These are phyloP conservation scores for Oncorhynchus nerka DNA, from an alignment of 2,113 vertebrate genomes.

Conservation along the genomic window DNA sequence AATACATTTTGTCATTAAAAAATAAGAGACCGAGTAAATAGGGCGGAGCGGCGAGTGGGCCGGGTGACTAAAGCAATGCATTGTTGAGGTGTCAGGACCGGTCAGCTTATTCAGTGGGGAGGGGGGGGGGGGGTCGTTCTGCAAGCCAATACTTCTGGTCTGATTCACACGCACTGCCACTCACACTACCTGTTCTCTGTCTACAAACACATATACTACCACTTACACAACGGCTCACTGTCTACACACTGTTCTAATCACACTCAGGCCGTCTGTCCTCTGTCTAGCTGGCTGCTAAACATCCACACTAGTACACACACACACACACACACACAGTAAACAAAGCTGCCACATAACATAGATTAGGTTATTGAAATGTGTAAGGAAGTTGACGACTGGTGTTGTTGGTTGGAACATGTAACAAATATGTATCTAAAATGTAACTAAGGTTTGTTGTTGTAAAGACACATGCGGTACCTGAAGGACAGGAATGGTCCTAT, in stretches of 20 bases:
- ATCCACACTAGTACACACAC: no score
- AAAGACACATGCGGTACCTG: not conserved
- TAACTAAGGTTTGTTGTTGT: not conserved
- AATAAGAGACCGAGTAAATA: conserved; percentile 86
- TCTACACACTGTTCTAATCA: no score
- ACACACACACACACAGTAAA: no score
- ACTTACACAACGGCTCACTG: no score
- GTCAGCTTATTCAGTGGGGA: conserved; percentile 77
- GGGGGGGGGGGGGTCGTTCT: conserved; percentile 76
- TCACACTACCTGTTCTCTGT: no score
- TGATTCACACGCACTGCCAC: conserved; percentile 68
- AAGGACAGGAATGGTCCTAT: not conserved
- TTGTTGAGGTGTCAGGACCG: conserved; percentile 87
- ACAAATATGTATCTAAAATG: no score
- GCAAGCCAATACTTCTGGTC: conserved; percentile 83
- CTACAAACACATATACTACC: not conserved
- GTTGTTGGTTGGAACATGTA: no score
- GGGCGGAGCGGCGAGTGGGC: conserved; percentile 76
- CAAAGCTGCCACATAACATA: no score
- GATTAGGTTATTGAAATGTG: no score
- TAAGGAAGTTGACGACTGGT: no score
- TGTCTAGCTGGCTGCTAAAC: no score
- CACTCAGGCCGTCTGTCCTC: no score
- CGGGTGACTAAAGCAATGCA: conserved; percentile 76
- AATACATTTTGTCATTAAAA: conserved; percentile 89